Evolutionary conservation across 2,888 invertebrate genomes (phyloP), one percentile per base, ranked within the genome.

Genomic region (Andrena hattorfiana): DNA sequence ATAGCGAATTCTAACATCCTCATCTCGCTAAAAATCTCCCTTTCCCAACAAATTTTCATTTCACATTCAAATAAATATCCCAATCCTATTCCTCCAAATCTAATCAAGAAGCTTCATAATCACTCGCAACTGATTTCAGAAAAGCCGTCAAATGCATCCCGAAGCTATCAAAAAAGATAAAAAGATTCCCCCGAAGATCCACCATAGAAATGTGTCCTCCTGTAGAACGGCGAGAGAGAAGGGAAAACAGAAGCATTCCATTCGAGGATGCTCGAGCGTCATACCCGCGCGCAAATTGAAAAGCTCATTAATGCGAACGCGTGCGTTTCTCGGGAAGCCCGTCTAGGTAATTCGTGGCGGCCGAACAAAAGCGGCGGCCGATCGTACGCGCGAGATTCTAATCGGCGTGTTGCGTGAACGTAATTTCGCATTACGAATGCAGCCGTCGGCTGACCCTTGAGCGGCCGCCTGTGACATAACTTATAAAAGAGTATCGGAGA

Each of bases 341-440:
- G 49, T 23, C 49, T 59, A n/a, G n/a, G n/a, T n/a, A 23, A 26
- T 76, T 69, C 64, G 59, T 7, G 51, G 35, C 64, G 66, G 62
- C 69, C 77, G 56, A 23, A 64, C 63, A 16, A 23, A 68, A 81
- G 23, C n/a, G 42, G 20, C 60, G 64, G 63, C 26, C 64, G 56
- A 67, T 70, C 74, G 71, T 23, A 56, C 13, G n/a, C 35, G 68
- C 28, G 42, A 83, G 81, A 81, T 81, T 42, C 32, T 77, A 81
- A 84, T 81, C 81, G 63, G 73, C 32, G 16, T 23, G 56, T 85
- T 72, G 82, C 81, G 85, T 77, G 81, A 81, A 77, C 75, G 69
- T 86, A 78, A 87, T 83, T 85, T 81, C 80, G 85, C 78, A 80
- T 80, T 83, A 83, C 66, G 76, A 85, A 77, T 79, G 81, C 81